Percentiles rank a stretch among this genome's conserved stretches.
Evolutionary conservation across 1,140 invertebrate genomes (phyloP).

Genomic region (Conopomorpha cramerella): DNA sequence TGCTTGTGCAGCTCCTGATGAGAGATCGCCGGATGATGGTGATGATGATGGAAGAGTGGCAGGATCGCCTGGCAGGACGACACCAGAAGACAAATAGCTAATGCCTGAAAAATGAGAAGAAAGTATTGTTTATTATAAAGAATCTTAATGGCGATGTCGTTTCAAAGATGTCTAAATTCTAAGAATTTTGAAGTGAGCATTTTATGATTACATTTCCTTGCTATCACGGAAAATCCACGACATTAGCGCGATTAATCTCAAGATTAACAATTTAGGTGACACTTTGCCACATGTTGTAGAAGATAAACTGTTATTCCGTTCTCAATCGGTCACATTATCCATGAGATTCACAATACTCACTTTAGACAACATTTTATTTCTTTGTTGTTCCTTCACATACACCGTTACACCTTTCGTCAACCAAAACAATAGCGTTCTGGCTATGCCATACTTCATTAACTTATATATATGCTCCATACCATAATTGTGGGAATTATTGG

Average conservation of each 20-base stretch:
- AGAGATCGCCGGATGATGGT: constrained; percentile 31
- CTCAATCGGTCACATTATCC: background rate
- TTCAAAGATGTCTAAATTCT: no score
- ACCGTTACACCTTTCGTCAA: constrained; percentile 4
- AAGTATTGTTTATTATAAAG: background rate
- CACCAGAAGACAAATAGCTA: constrained; percentile 19
- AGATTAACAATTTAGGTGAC: no score
- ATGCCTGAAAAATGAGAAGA: constrained; percentile 15
- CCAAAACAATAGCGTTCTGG: constrained; percentile 18
- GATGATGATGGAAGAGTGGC: constrained; percentile 29
- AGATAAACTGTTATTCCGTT: background rate
- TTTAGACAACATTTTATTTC: constrained; percentile 16
- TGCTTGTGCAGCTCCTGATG: constrained; percentile 26
- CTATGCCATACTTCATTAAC: constrained; percentile 20
- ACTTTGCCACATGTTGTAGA: background rate
- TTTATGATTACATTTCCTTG: background rate
- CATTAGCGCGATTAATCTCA: no score
- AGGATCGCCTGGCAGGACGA: constrained; percentile 34
- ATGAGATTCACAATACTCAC: constrained; percentile 12
- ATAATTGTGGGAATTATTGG: constrained; percentile 53
- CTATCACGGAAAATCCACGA: background rate
- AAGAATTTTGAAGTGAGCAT: background rate
- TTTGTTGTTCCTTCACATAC: constrained; percentile 2
- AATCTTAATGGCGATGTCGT: no score
- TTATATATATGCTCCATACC: constrained; percentile 35